A percentile compares a stretch with the other conserved stretches of the same genome.
Conservation (phyloP, 2,113 vertebrate genomes). For the Lophura nycthemera region DNA sequence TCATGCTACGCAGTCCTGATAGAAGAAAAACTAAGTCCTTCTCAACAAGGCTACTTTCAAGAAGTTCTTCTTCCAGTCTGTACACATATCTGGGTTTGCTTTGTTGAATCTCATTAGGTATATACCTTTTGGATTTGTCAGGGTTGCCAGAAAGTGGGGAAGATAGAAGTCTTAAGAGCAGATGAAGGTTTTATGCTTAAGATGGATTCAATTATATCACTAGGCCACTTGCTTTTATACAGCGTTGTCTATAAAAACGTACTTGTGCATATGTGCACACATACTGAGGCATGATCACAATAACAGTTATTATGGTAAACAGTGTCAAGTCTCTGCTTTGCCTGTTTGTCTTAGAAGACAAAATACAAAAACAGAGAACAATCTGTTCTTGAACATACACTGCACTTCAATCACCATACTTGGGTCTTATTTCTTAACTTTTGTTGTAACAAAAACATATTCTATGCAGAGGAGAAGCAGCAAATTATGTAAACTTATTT, state of each 20-base stretch:
- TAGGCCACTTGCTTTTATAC: neutral
- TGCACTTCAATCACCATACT: neutral
- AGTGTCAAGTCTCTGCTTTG: neutral
- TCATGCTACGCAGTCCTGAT: too few species aligned
- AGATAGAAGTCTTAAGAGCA: neutral
- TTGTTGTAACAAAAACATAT: neutral
- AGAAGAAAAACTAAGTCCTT: too few species aligned
- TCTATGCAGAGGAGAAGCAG: neutral
- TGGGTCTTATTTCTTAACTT: neutral
- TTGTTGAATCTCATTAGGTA: too few species aligned
- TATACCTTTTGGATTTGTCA: too few species aligned
- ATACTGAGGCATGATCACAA: neutral
- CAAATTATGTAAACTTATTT: neutral
- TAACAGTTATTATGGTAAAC: neutral
- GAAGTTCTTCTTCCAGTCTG: too few species aligned
- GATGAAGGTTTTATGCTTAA: neutral
- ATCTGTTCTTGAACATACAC: neutral
- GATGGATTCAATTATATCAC: neutral
- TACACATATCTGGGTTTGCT: too few species aligned
- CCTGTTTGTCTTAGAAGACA: neutral
- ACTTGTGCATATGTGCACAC: accelerated
- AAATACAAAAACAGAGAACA: neutral
- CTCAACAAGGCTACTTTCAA: too few species aligned
- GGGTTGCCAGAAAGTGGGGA: neutral
- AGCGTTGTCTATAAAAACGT: neutral